Conservation (phyloP, 2,797 vertebrate species). For the Parotocinclus haroldoi region DNA sequence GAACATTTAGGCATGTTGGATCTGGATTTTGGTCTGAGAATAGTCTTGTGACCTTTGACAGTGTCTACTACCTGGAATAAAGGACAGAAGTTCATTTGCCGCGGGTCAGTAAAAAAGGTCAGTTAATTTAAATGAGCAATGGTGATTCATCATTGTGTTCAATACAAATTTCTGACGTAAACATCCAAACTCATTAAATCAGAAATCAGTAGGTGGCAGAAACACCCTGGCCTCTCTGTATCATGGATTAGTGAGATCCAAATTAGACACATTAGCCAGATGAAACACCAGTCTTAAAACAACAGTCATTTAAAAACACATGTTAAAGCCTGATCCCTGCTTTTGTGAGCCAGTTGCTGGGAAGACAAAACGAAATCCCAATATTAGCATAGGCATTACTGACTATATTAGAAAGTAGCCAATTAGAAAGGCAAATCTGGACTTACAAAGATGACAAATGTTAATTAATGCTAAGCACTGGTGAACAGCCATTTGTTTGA, state of each 20-base stretch:
- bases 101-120: constrained; percentile 46
- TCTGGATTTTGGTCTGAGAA: no score
- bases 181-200: constrained; percentile 59
- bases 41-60: no score
- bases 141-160: constrained; percentile 55
- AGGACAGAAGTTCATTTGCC: constrained; percentile 57
- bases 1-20: no score
- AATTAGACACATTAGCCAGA: constrained; percentile 72
- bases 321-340: constrained; percentile 65
- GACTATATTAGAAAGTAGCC: constrained; percentile 60
- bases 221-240: constrained; percentile 60
- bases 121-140: constrained; percentile 51
- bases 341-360: constrained; percentile 59
- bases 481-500: constrained; percentile 13
- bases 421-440: constrained; percentile 69
- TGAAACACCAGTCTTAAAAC: constrained; percentile 65
- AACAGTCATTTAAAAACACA: constrained; percentile 62
- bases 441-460: constrained; percentile 22
- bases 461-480: constrained; percentile 32
- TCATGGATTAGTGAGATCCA: constrained; percentile 75
- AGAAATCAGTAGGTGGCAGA: constrained; percentile 34
- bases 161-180: constrained; percentile 49
- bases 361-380: constrained; percentile 64
- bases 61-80: constrained; percentile 56
- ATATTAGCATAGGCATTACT: constrained; percentile 74